Conservation (phyloP, 1,140 invertebrate genomes). For the Acromyrmex echinatior region DNA sequence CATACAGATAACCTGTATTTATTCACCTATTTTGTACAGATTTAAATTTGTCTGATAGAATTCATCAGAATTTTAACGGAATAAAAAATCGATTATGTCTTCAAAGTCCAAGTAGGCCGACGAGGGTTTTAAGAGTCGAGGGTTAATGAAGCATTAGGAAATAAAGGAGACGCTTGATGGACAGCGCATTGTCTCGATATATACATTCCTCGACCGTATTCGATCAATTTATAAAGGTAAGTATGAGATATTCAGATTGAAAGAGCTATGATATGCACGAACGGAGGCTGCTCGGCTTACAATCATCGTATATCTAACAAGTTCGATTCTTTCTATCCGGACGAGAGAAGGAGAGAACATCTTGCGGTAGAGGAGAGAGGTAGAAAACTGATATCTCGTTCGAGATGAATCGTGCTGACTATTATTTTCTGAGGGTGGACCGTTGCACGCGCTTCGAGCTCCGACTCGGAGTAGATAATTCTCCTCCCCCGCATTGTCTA, state of each 20-base stretch:
- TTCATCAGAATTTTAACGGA: no score
- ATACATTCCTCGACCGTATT: background rate
- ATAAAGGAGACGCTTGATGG: background rate
- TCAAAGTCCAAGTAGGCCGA: no score
- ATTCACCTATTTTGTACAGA: no score
- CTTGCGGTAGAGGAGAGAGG: constrained; percentile 29
- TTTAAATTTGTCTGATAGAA: no score
- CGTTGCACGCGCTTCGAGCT: background rate
- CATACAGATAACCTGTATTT: no score
- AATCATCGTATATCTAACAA: constrained; percentile 72
- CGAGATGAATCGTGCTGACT: constrained; percentile 53
- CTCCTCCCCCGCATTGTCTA: background rate
- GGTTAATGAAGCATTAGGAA: no score
- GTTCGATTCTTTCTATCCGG: constrained; percentile 58
- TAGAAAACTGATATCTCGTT: constrained; percentile 62
- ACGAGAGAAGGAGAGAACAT: constrained; percentile 27
- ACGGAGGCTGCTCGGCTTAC: constrained; percentile 59
- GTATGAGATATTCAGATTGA: constrained; percentile 60
- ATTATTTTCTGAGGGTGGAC: constrained; percentile 52
- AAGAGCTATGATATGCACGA: constrained; percentile 10
- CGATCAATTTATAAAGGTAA: constrained; percentile 67
- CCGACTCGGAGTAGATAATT: constrained; percentile 18
- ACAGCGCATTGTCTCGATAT: background rate
- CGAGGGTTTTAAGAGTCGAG: no score
- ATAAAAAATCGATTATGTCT: no score